A percentile compares a stretch with the other conserved stretches of the same genome.
Evolutionary conservation across 2,797 vertebrate genomes (phyloP).

Genomic region (Zalophus californianus): DNA sequence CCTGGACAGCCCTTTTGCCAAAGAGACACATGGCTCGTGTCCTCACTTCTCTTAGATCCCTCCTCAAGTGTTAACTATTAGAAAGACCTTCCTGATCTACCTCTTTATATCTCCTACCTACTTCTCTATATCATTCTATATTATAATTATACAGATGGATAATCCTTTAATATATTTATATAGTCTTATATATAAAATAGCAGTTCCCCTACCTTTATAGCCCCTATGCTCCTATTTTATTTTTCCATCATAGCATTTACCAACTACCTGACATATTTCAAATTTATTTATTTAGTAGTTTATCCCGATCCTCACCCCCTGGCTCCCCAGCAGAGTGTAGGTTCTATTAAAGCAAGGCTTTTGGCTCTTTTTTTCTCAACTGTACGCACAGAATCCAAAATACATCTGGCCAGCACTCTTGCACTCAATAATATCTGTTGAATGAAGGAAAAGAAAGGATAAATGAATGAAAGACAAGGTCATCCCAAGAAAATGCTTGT

Average conservation of each 20-base stretch:
- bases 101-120: not conserved
- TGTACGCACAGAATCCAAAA: constrained; percentile 25
- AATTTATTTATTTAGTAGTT: not conserved
- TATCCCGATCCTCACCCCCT: not conserved
- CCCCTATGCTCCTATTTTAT: not conserved
- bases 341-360: not conserved
- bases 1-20: not conserved
- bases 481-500: constrained; percentile 15
- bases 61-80: not conserved
- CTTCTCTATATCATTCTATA: not conserved
- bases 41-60: not conserved
- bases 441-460: constrained; percentile 32
- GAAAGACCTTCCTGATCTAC: not conserved
- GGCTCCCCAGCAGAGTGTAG: not conserved
- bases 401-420: not conserved
- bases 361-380: not conserved
- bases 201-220: not conserved
- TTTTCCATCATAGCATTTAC: not conserved
- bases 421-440: not conserved
- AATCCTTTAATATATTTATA: not conserved
- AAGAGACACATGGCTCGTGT: not conserved
- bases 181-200: not conserved
- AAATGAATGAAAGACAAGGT: constrained; percentile 52
- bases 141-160: not conserved
- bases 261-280: not conserved